These are phyloP conservation scores for Melangyna quadrimaculata DNA, from an alignment of 2,888 invertebrate species.

Conservation along the genomic window DNA sequence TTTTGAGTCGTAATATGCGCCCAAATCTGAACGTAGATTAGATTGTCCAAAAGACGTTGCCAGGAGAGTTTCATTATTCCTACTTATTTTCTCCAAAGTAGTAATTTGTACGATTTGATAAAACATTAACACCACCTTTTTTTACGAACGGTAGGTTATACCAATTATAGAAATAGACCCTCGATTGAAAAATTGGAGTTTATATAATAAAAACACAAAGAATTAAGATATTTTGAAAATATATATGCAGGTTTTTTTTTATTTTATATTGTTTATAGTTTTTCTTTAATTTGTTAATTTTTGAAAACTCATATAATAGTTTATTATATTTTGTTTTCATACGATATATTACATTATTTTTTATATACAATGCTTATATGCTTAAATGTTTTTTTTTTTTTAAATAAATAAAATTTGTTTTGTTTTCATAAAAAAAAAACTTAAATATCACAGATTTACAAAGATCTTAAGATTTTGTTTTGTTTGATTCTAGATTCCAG, in stretches of 20 bases:
- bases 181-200: too few species aligned
- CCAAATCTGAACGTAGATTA: too few species aligned
- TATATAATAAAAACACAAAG: slow-evolving; percentile 12
- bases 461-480: slow-evolving; percentile 71
- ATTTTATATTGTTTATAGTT: slow-evolving; percentile 50
- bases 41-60: too few species aligned
- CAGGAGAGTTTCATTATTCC: too few species aligned
- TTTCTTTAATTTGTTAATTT: slow-evolving; percentile 61
- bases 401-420: slow-evolving; percentile 68
- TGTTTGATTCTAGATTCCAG: slow-evolving; percentile 54
- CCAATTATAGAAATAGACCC: too few species aligned
- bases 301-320: slow-evolving; percentile 36
- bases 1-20: too few species aligned
- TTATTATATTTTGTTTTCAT: slow-evolving; percentile 48
- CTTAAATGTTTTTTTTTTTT: slow-evolving; percentile 27
- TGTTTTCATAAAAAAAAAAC: slow-evolving; percentile 75
- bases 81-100: too few species aligned
- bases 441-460: slow-evolving; percentile 79
- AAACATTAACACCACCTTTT: too few species aligned
- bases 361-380: slow-evolving; percentile 53
- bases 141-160: too few species aligned
- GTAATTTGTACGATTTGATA: too few species aligned
- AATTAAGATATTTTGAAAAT: slow-evolving; percentile 50
- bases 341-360: slow-evolving; percentile 57
- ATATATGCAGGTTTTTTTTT: slow-evolving; percentile 72